Base-by-base conservation (phyloP, 2,797 vertebrate genomes). In the Tangara arthus region DNA sequence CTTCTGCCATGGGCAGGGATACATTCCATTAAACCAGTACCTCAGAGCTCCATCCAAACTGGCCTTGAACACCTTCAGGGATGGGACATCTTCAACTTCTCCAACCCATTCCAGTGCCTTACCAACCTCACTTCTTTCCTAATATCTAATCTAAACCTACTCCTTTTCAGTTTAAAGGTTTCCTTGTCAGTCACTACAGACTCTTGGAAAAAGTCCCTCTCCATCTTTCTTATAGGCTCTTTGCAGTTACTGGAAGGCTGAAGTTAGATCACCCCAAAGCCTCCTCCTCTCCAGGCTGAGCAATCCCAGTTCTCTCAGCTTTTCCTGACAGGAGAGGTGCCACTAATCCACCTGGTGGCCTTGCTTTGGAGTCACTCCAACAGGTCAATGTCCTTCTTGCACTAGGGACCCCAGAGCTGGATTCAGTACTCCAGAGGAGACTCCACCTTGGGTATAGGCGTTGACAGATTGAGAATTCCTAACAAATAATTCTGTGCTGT, bases 361-460 rank as follows among this genome's bases (percentile, higher is more conserved):
- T 32, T 30, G 7, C 15, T 39, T 24, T 32, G 30, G 26, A 71
- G 15, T 34, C 0, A 0, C 21, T 64, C 44, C 12, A 70, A 44
- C 11, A 52, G 30, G 11, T 41, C 26, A 52, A 35, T 7, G 30
- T 46, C 34, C 24, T 16, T 7, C n/a, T 14, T 20, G 15, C n/a
- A 55, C 47, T 35, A 30, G 12, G 21, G 24, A 77, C 10, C 8
- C 17, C 64, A 57, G 50, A 39, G 37, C 12, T 34, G 26, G 18
- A 64, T 57, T 30, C 42, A 50, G 28, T 30, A 30, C 12, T 50
- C 15, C 24, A 22, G 28, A 60, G 30, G 8, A 63, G 28, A 77
- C 15, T 3, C 14, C 12, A 39, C 24, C 10, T 65, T 27, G 15
- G 14, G 7, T 6, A 32, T 0, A 14, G 17, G 7, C 2, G 34